Percentiles rank a stretch among this genome's conserved stretches.
These are phyloP conservation scores for Mobula hypostoma DNA, from an alignment of 2,113 vertebrate species.

Conservation along the genomic window DNA sequence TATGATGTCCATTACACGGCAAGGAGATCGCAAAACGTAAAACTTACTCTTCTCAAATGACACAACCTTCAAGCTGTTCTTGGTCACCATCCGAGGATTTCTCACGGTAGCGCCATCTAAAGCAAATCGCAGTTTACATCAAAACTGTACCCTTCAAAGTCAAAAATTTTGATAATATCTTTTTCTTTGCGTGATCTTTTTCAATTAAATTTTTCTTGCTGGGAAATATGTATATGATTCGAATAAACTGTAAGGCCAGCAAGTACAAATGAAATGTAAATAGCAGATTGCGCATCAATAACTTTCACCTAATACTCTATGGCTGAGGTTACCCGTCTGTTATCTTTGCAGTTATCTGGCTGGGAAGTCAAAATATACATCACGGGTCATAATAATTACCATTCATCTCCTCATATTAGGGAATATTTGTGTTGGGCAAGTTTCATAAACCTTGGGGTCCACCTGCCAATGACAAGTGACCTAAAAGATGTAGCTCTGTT, in stretches of 20 bases:
- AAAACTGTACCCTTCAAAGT: neutral
- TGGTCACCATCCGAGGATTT: neutral
- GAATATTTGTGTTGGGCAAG: neutral
- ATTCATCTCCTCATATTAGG: neutral
- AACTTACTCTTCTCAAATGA: neutral
- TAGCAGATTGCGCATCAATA: neutral
- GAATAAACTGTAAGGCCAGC: neutral
- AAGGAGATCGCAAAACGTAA: neutral
- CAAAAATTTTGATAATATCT: neutral
- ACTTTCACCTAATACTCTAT: neutral
- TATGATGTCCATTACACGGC: no score
- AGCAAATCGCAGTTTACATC: neutral
- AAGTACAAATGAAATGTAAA: neutral
- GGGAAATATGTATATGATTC: neutral
- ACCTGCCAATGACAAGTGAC: neutral
- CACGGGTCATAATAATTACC: neutral
- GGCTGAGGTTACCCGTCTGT: neutral
- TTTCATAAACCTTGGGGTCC: neutral
- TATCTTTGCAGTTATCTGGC: neutral
- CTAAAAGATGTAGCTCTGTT: neutral
- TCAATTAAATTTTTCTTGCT: neutral
- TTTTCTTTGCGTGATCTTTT: neutral
- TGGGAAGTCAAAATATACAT: neutral
- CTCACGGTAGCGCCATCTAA: constrained; percentile 16
- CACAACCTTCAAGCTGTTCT: neutral